Evolutionary conservation across 2,888 invertebrate species (phyloP), one percentile per base, ranked within the genome.

Genomic region (Dryadula phaetusa): DNA sequence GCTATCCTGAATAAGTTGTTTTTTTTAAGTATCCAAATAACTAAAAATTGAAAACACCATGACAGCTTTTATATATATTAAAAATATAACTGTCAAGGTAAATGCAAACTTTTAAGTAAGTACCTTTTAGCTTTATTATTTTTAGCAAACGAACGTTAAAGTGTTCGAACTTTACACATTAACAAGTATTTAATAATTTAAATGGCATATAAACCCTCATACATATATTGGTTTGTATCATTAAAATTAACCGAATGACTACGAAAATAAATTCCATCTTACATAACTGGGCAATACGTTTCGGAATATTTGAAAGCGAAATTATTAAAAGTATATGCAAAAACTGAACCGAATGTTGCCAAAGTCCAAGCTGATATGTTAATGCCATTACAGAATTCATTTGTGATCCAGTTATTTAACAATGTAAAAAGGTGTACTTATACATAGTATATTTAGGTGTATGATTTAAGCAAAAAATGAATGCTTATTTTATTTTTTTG

Each of bases 351-450:
- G 20, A 49, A 40, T n/a, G 2, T 42, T n/a, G n/a, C n/a, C n/a
- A n/a, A n/a, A n/a, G 56, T 32, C 22, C 56, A 12, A 40, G 40
- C 16, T 37, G 12, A 68, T 62, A 14, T 25, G n/a, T 67, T 44
- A 64, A 67, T 67, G 58, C 32, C 32, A n/a, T 52, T 46, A 12
- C 46, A 16, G 32, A 16, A 28, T 52, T n/a, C 8, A 52, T 32
- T 25, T n/a, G 52, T 25, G 28, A 28, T 25, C 8, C 25, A 10
- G 5, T 14, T 40, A 25, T 58, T 16, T 16, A 58, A 58, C 6
- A 42, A 25, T 37, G 16, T 12, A 16, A 28, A 5, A 22, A 32
- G 32, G n/a, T 63, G 14, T 12, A 37, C 40, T 16, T 52, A 16
- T 16, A 1, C 16, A 18, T 25, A 18, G 18, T 16, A 49, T 25